phyloP scores from a whole-genome alignment of 2,797 vertebrate species.

The Acipenser ruthenus region DNA sequence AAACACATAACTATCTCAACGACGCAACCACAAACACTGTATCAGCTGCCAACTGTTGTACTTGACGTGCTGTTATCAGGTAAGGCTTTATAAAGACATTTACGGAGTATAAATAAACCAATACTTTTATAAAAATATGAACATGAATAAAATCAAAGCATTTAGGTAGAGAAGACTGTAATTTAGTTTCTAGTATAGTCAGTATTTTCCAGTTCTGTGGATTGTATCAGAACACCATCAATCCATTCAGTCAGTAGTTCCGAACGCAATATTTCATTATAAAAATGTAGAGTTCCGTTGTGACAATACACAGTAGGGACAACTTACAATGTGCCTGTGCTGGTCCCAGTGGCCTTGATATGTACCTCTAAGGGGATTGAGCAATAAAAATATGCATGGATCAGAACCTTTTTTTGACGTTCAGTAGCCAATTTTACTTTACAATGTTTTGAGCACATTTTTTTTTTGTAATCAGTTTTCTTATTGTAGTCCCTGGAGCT shows the following conservation, averaged over 20 bases:
- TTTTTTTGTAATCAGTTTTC: no score
- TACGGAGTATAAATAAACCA: slow-evolving; percentile 38
- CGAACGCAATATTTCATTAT: slow-evolving; percentile 17
- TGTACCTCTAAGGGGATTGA: slow-evolving; percentile 6
- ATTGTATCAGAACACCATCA: not conserved
- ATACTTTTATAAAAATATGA: slow-evolving; percentile 19
- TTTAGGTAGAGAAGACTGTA: slow-evolving; percentile 42
- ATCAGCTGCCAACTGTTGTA: slow-evolving; percentile 28
- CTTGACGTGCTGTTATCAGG: slow-evolving; percentile 29
- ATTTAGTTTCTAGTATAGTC: slow-evolving; percentile 14
- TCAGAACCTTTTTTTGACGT: no score
- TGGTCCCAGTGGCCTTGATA: slow-evolving; percentile 34
- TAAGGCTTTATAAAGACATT: slow-evolving; percentile 50
- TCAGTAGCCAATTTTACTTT: no score
- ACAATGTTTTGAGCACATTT: no score
- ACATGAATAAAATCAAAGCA: slow-evolving; percentile 31
- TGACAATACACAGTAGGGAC: slow-evolving; percentile 14
- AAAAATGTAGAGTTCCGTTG: slow-evolving; percentile 11
- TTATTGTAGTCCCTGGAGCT: no score
- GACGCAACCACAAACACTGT: slow-evolving; percentile 17
- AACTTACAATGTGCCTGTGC: slow-evolving; percentile 7
- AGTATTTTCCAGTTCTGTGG: slow-evolving; percentile 2
- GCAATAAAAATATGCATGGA: no score
- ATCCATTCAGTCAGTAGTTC: slow-evolving; percentile 21
- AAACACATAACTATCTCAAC: slow-evolving; percentile 19